Evolutionary conservation across 2,888 invertebrate species (phyloP).

Genomic region (Julus scanicus): DNA sequence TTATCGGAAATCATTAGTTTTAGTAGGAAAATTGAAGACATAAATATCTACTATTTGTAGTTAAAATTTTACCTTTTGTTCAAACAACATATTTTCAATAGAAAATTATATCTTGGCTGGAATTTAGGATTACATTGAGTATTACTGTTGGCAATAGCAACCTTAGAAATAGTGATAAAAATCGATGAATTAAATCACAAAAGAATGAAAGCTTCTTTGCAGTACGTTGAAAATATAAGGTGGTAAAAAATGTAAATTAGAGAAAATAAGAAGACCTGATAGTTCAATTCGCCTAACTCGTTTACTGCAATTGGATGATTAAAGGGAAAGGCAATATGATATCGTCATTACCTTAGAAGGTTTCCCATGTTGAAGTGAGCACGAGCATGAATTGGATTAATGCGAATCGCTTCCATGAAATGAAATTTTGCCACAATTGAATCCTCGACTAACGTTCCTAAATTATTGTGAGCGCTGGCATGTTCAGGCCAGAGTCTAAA

Average conservation of each 20-base stretch:
- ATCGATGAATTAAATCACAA: too few species aligned
- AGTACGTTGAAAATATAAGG: too few species aligned
- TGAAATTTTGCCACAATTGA: constrained; percentile 76
- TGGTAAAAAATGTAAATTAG: too few species aligned
- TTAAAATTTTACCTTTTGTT: too few species aligned
- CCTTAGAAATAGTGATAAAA: too few species aligned
- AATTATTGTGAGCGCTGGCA: constrained; percentile 87
- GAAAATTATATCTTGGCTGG: too few species aligned
- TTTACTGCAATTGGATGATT: not conserved
- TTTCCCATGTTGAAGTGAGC: constrained; percentile 87
- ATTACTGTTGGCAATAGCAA: too few species aligned
- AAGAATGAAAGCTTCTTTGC: too few species aligned
- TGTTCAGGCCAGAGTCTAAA: constrained; percentile 84
- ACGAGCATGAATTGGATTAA: constrained; percentile 81
- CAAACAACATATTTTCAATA: too few species aligned
- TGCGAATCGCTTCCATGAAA: constrained; percentile 70
- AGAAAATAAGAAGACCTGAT: too few species aligned
- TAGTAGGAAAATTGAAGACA: not conserved
- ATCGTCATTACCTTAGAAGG: constrained; percentile 76
- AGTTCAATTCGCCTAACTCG: not conserved
- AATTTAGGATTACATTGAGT: too few species aligned
- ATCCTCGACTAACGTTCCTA: constrained; percentile 80
- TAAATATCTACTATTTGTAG: not conserved
- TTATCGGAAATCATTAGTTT: not conserved
- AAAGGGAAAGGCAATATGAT: not conserved